A percentile compares a stretch with the other conserved stretches of the same genome.
These are phyloP conservation scores for roundworm (Caenorhabditis elegans) DNA, from an alignment of 1,140 invertebrate species.

Conservation along the genomic window DNA sequence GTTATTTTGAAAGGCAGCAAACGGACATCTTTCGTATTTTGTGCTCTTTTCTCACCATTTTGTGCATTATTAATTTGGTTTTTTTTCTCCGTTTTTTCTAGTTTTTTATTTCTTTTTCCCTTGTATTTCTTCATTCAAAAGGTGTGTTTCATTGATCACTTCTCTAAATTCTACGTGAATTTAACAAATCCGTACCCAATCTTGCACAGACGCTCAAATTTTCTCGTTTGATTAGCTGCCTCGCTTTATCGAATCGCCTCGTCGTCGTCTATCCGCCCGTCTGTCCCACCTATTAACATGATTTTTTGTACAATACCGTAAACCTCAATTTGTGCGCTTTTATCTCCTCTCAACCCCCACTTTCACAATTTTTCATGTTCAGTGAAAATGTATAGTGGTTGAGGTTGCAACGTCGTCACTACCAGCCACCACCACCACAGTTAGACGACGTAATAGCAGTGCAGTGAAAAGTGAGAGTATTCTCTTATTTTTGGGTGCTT, in stretches of 20 bases:
- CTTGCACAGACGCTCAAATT: neutral
- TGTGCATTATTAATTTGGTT: too few species aligned
- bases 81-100: too few species aligned
- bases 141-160: too few species aligned
- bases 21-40: too few species aligned
- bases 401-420: neutral
- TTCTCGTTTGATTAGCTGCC: slow-evolving; percentile 23
- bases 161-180: neutral
- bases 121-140: too few species aligned
- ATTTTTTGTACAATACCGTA: slow-evolving; percentile 27
- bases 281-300: neutral
- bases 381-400: neutral
- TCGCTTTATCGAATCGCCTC: slow-evolving; percentile 23
- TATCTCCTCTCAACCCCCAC: neutral
- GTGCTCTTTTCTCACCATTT: too few species aligned
- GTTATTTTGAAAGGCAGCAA: too few species aligned
- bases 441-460: neutral
- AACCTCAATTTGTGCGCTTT: neutral
- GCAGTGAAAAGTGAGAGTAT: neutral
- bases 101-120: too few species aligned
- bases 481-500: neutral
- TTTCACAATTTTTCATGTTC: neutral
- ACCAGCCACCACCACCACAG: too few species aligned
- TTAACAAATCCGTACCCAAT: slow-evolving; percentile 2
- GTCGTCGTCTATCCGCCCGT: too few species aligned